Evolutionary conservation across 2,113 vertebrate species (phyloP).

Genomic region (Stigmatopora nigra): DNA sequence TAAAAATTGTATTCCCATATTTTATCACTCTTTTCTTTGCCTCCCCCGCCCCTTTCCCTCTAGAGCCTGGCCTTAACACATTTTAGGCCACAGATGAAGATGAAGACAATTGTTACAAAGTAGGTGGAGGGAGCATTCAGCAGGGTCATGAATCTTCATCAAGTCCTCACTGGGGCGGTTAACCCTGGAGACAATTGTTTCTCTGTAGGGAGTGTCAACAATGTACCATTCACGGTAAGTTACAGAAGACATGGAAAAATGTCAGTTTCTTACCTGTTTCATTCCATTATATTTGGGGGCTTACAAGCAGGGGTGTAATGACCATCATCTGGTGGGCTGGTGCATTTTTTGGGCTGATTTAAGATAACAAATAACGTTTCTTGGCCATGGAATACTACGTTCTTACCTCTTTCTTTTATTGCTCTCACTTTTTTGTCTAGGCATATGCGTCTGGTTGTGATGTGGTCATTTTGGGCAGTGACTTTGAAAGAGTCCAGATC

Average conservation of each 20-base stretch:
- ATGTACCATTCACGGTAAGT: slow-evolving; percentile 87
- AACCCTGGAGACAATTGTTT: slow-evolving; percentile 94
- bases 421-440: slow-evolving; percentile 58
- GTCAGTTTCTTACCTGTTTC: too few species aligned
- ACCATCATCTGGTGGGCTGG: too few species aligned
- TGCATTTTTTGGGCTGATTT: too few species aligned
- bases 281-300: too few species aligned
- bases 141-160: slow-evolving; percentile 87
- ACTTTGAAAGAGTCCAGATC: slow-evolving; percentile 96
- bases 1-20: neutral
- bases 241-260: neutral
- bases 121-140: slow-evolving; percentile 22
- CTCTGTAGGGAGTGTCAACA: slow-evolving; percentile 81
- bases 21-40: slow-evolving; percentile 1
- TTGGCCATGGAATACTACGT: too few species aligned
- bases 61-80: slow-evolving; percentile 22
- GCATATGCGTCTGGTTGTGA: slow-evolving; percentile 97
- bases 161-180: slow-evolving; percentile 92
- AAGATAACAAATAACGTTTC: too few species aligned
- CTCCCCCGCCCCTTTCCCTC: neutral
- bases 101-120: slow-evolving; percentile 43
- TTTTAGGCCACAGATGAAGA: slow-evolving; percentile 26
- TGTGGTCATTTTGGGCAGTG: slow-evolving; percentile 89
- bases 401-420: slow-evolving; percentile 4
- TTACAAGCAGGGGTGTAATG: too few species aligned